Percentiles rank a stretch among this genome's conserved stretches.
phyloP scores from a whole-genome alignment of 2,797 vertebrate species.

The Sebastes kiyomatsui region DNA sequence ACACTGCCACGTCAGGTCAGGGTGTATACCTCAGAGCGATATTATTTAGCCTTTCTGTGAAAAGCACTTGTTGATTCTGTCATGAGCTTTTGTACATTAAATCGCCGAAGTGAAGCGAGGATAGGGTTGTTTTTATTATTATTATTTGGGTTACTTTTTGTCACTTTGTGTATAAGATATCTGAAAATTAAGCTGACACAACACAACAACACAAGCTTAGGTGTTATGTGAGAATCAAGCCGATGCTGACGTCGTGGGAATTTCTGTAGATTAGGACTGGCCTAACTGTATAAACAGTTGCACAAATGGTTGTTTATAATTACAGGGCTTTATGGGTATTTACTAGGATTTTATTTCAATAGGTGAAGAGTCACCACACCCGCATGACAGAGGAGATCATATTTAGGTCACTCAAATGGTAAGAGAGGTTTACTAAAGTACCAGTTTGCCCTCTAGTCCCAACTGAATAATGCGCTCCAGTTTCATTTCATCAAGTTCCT shows the following conservation, averaged over 20 bases:
- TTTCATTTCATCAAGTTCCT: conserved; percentile 54
- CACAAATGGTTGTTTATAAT: conserved; percentile 22
- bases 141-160: not conserved
- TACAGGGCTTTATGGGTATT: conserved; percentile 26
- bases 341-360: conserved; percentile 44
- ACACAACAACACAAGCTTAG: not conserved
- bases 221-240: not conserved
- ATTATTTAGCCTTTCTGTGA: not conserved
- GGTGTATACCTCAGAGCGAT: not conserved
- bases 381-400: conserved; percentile 43
- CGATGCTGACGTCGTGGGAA: conserved; percentile 14
- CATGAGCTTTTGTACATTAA: not conserved
- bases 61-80: not conserved
- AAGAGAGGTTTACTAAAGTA: conserved; percentile 22
- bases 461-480: conserved; percentile 29
- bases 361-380: conserved; percentile 48
- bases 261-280: not conserved
- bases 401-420: conserved; percentile 50
- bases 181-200: conserved; percentile 1
- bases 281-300: conserved; percentile 40
- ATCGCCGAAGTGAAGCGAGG: not conserved
- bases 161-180: not conserved
- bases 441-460: conserved; percentile 54
- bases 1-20: not conserved
- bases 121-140: not conserved